Evolutionary conservation across 2,113 vertebrate species (phyloP), one percentile per base, ranked within the genome.

Genomic region (Struthio camelus): DNA sequence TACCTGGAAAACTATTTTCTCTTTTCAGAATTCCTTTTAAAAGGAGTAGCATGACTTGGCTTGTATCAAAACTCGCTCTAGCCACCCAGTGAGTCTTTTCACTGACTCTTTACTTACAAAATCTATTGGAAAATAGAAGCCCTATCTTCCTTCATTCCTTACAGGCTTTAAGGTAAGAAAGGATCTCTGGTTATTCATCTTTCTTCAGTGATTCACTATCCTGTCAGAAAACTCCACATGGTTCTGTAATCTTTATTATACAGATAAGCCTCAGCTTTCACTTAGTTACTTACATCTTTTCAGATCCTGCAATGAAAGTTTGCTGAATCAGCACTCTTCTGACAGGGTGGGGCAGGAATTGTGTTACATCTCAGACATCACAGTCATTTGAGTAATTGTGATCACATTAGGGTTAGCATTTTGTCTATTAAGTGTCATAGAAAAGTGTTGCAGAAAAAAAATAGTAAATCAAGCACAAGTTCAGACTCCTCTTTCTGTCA

Each of bases 401-500:
- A 53, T 34, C 81, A 82, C 16, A n/a, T n/a, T n/a, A n/a, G n/a
- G n/a, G n/a, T n/a, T n/a, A n/a, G n/a, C n/a, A n/a, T n/a, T n/a
- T n/a, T n/a, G n/a, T n/a, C n/a, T n/a, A n/a, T n/a, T n/a, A n/a
- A n/a, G n/a, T n/a, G n/a, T n/a, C n/a, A n/a, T n/a, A n/a, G n/a
- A 82, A 80, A 72, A 89, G 32, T 56, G 23, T 15, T 86, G 54
- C 25, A 90, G 50, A 67, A 96, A 93, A 85, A 69, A 58, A 2
- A 24, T 85, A 62, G 54, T 24, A 91, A 95, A 92, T 67, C 91
- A 50, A 90, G 19, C 46, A 64, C 44, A 94, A 90, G 85, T 93
- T 95, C 93, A 93, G 20, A 32, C 40, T 93, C 87, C 42, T 80
- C 69, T 85, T 90, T 92, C 64, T 81, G 64, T 90, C 25, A 86